Base-by-base conservation (phyloP, 2,797 vertebrate genomes). In the Acanthiza pusilla region DNA sequence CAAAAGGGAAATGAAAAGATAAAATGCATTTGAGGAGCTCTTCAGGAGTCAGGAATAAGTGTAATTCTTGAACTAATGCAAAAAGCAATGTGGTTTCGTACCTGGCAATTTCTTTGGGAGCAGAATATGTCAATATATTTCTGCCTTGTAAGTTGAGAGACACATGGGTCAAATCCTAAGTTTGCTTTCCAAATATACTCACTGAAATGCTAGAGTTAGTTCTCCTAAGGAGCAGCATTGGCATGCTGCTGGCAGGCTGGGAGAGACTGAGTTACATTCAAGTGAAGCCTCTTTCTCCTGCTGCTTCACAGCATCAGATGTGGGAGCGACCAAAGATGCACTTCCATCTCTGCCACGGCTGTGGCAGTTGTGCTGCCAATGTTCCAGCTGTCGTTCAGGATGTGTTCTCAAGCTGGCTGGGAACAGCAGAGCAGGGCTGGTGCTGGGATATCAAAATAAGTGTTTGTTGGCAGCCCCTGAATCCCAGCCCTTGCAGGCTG, bases 381-480 rank as follows among this genome's bases (percentile, higher is more conserved):
- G 40, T 66, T 93, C 75, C 92, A 92, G 94, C 91, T 89, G 91
- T 72, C 1, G 1, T 23, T 51, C 4, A 2, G 94, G 82, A 68
- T 62, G 72, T 40, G 42, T 53, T 89, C 60, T 79, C 89, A 91
- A 91, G 94, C 84, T 84, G 94, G 62, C 67, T 91, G 82, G 38
- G 84, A 88, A 54, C 30, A 36, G 87, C 75, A 67, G 92, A 95
- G 40, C 63, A 73, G 62, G 32, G 61, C 91, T 90, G 89, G 25
- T 93, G 91, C 65, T 94, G 93, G 40, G 79, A 70, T 88, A 89
- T 88, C 94, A 95, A 94, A 94, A 88, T 75, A 51, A 17, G 23
- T 58, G 63, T 96, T 88, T 76, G 83, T 93, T 97, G 97, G 96
- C 97, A 94, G 96, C 75, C 27, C 58, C 83, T 70, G 32, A 74